These are phyloP conservation scores for Diaprepes abbreviatus DNA, from an alignment of 2,888 invertebrate genomes.

Conservation along the genomic window DNA sequence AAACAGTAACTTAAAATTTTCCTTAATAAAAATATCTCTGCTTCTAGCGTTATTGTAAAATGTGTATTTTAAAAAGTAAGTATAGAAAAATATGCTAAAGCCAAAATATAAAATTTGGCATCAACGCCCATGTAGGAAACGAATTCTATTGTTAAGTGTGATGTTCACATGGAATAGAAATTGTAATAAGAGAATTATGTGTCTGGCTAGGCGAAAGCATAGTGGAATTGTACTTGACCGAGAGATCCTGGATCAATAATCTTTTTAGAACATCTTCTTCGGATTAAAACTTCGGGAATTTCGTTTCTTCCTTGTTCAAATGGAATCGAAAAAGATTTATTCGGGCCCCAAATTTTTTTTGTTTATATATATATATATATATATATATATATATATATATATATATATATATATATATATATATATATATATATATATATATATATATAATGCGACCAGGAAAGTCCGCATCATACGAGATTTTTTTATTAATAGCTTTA, in stretches of 20 bases:
- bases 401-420: not conserved
- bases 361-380: not conserved
- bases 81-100: too few species aligned
- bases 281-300: conserved; percentile 3
- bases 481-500: too few species aligned
- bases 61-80: too few species aligned
- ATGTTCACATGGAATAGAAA: conserved; percentile 8
- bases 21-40: too few species aligned
- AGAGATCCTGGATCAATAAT: conserved; percentile 4
- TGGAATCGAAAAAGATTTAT: not conserved
- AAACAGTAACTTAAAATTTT: too few species aligned
- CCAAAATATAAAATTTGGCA: too few species aligned
- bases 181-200: conserved; percentile 15
- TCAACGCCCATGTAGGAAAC: too few species aligned
- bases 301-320: not conserved
- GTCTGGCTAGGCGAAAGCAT: conserved; percentile 8
- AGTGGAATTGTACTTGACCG: conserved; percentile 5
- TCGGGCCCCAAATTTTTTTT: too few species aligned
- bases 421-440: not conserved
- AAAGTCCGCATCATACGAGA: too few species aligned
- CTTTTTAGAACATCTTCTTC: conserved; percentile 12
- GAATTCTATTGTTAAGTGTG: not conserved
- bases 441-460: not conserved
- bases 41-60: too few species aligned
- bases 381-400: not conserved